Evolutionary conservation across 1,140 invertebrate genomes (phyloP).

Genomic region (Elysia chlorotica): DNA sequence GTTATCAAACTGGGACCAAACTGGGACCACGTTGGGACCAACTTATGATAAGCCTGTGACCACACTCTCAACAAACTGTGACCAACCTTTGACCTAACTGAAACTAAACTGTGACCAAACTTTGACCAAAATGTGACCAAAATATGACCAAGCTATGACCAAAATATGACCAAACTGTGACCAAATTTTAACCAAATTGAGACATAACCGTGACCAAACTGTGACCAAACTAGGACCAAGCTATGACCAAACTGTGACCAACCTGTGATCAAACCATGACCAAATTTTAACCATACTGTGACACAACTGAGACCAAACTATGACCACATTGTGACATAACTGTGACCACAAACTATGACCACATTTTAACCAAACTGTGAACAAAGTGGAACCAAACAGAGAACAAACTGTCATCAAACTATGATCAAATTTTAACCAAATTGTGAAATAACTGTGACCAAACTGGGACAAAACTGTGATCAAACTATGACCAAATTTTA

Average conservation of each 20-base stretch:
- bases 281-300: no score
- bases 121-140: constrained; percentile 1
- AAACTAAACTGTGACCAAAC: not conserved
- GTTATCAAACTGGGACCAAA: not conserved
- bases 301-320: not conserved
- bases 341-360: not conserved
- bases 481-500: not conserved
- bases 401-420: not conserved
- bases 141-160: not conserved
- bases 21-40: no score
- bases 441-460: not conserved
- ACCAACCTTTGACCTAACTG: not conserved
- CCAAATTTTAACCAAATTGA: not conserved
- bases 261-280: no score
- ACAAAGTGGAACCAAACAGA: not conserved
- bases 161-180: not conserved
- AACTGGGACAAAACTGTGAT: not conserved
- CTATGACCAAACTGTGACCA: not conserved
- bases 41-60: no score
- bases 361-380: not conserved
- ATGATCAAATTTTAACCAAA: not conserved
- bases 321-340: not conserved
- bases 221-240: not conserved
- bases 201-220: not conserved
- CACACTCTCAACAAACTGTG: not conserved